Percentiles rank a stretch among this genome's conserved stretches.
Conservation (phyloP, 2,888 invertebrate species). For the Rhagonycha lutea region DNA sequence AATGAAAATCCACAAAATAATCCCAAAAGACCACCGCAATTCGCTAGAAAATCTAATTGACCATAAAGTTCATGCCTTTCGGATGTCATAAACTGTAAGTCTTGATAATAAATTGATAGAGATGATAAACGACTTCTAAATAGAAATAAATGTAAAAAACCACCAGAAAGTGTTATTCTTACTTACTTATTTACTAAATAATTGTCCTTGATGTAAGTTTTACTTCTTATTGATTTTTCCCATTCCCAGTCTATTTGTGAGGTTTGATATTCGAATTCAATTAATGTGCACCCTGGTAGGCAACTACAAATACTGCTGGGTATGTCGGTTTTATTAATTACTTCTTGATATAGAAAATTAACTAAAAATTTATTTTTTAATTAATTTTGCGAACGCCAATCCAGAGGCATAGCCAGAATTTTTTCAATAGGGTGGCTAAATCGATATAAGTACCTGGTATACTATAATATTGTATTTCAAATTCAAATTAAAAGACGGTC, state of each 20-base stretch:
- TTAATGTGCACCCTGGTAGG: not conserved
- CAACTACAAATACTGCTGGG: not conserved
- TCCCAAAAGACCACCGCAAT: constrained; percentile 63
- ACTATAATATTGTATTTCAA: too few species aligned
- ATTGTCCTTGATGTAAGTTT: not conserved
- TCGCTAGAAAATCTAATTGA: constrained; percentile 61
- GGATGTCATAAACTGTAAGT: constrained; percentile 63
- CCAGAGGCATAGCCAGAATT: not conserved
- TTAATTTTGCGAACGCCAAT: not conserved
- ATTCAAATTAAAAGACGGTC: too few species aligned
- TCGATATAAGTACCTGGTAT: too few species aligned
- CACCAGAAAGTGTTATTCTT: not conserved
- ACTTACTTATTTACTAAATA: not conserved
- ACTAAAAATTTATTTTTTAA: not conserved
- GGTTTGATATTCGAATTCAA: not conserved
- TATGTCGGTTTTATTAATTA: not conserved
- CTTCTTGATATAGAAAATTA: not conserved
- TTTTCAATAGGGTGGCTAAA: not conserved
- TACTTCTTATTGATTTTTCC: not conserved
- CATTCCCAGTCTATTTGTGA: not conserved
- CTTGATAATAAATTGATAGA: constrained; percentile 70
- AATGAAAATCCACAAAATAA: constrained; percentile 68
- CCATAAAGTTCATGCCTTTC: constrained; percentile 63
- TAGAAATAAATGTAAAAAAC: not conserved
- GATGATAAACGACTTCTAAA: constrained; percentile 56